Evolutionary conservation across 2,888 invertebrate genomes (phyloP).

Genomic region (Arenicola marina): DNA sequence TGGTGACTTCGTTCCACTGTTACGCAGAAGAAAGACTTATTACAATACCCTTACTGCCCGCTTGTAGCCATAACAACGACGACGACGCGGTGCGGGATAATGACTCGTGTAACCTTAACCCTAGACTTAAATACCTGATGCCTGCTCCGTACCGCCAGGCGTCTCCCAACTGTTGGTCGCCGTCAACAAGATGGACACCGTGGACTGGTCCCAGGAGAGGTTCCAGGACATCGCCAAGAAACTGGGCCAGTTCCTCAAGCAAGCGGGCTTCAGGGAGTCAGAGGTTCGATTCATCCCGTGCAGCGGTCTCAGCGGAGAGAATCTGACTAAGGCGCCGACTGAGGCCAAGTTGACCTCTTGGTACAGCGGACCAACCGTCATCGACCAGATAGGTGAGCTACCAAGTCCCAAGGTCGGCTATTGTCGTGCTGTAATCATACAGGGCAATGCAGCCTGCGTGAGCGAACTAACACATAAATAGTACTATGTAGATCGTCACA

Average conservation of each 20-base stretch:
- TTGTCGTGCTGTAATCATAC: no score
- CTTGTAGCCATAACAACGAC: constrained; percentile 1
- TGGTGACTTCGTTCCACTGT: background rate
- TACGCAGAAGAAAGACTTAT: background rate
- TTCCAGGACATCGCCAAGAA: constrained; percentile 82
- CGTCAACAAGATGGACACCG: constrained; percentile 96
- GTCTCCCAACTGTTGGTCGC: constrained; percentile 93
- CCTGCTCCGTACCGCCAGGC: constrained; percentile 70
- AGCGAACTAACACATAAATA: no score
- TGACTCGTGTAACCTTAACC: no score
- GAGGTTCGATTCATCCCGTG: constrained; percentile 91
- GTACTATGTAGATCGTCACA: no score
- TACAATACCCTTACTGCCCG: background rate
- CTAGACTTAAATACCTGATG: no score
- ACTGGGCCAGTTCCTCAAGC: constrained; percentile 75
- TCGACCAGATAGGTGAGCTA: constrained; percentile 78
- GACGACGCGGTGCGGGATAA: no score
- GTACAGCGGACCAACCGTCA: constrained; percentile 83
- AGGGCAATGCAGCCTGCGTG: no score
- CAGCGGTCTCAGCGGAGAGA: constrained; percentile 95
- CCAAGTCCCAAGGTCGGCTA: no score
- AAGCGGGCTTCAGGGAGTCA: constrained; percentile 65
- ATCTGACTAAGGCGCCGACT: constrained; percentile 74
- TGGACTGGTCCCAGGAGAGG: constrained; percentile 87
- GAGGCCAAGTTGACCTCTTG: constrained; percentile 68